Percentiles rank a stretch among this genome's conserved stretches.
phyloP scores from a whole-genome alignment of 2,797 vertebrate genomes.

The Gorsachius magnificus region DNA sequence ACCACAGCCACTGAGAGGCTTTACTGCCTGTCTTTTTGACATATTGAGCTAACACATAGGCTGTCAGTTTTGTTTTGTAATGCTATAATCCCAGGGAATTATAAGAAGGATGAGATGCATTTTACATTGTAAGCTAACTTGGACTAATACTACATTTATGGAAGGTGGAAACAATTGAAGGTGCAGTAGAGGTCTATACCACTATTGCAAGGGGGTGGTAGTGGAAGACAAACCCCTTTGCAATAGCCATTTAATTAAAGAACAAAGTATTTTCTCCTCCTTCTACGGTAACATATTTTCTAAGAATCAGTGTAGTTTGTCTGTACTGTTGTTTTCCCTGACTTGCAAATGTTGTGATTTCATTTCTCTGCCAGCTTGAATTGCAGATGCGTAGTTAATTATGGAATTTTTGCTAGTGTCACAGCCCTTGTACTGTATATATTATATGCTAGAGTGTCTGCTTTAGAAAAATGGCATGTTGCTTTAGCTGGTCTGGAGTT shows the following conservation, averaged over 20 bases:
- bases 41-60: constrained; percentile 1
- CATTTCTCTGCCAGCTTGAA: neutral
- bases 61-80: constrained; percentile 40
- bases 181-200: neutral
- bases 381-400: neutral
- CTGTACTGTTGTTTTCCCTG: neutral
- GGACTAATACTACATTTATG: neutral
- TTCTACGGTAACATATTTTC: neutral
- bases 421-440: neutral
- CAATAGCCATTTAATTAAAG: neutral
- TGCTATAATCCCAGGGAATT: neutral
- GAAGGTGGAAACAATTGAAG: neutral
- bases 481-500: neutral
- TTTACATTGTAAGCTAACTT: neutral
- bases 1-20: constrained; percentile 4
- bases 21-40: constrained; percentile 33
- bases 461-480: neutral
- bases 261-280: neutral
- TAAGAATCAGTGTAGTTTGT: neutral
- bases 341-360: neutral
- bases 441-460: neutral
- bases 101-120: neutral
- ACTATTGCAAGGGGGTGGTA: accelerated
- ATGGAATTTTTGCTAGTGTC: neutral
- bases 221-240: neutral